Evolutionary conservation across 1,140 invertebrate species (phyloP).

Genomic region (Limonius californicus): DNA sequence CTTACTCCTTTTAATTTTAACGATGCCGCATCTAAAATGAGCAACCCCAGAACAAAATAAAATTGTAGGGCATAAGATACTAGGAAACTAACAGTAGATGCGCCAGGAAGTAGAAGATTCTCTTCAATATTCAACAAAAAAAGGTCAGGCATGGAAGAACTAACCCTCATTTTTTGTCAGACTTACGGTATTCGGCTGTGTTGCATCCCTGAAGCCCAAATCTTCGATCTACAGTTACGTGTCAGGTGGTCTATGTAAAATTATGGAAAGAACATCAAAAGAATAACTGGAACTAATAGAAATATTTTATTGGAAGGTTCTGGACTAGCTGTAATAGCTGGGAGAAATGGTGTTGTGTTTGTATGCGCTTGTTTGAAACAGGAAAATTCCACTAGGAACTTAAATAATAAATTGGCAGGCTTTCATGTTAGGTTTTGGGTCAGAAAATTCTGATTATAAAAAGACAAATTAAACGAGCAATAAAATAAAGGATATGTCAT

Average conservation of each 20-base stretch:
- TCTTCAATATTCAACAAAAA: conserved; percentile 8
- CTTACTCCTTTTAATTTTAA: no score
- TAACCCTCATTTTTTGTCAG: not conserved
- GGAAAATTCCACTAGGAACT: no score
- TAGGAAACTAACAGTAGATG: conserved; percentile 2
- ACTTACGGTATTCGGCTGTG: not conserved
- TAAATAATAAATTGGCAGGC: no score
- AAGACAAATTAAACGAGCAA: no score
- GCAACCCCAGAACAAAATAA: not conserved
- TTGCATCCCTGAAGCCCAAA: not conserved
- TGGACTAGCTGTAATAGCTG: no score
- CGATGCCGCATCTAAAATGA: no score
- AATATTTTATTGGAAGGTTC: not conserved
- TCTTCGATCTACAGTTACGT: not conserved
- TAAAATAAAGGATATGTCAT: no score
- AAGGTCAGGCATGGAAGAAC: not conserved
- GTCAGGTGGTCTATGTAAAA: conserved; percentile 9
- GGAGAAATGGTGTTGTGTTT: no score
- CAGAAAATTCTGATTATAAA: no score
- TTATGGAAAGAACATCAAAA: not conserved
- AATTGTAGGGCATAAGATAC: not conserved
- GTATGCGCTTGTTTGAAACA: no score
- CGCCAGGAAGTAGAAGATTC: not conserved
- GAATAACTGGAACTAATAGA: not conserved
- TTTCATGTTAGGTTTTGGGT: no score